Evolutionary conservation across 2,113 vertebrate genomes (phyloP).

Genomic region (Sphyrna mokarran): DNA sequence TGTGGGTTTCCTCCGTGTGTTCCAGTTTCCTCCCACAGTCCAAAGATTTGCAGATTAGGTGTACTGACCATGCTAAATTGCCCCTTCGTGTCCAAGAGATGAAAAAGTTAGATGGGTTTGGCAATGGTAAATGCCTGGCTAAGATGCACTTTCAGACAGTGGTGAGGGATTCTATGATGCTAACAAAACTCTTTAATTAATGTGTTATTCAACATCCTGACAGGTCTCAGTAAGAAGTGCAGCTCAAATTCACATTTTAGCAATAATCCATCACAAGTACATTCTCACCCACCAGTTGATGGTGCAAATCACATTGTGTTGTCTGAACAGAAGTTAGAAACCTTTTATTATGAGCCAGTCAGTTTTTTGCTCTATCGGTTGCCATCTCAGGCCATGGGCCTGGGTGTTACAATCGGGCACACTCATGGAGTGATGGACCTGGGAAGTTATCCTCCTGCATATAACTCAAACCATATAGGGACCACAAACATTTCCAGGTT

Average conservation of each 20-base stretch:
- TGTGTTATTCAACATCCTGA: neutral
- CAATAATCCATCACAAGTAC: neutral
- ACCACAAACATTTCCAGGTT: neutral
- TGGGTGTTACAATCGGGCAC: neutral
- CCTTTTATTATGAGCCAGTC: neutral
- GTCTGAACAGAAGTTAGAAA: neutral
- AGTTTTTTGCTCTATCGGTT: neutral
- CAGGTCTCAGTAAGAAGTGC: neutral
- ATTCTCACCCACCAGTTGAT: neutral
- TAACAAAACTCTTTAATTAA: neutral
- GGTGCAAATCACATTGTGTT: neutral
- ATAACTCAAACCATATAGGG: neutral
- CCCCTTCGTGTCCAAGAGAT: too few species aligned
- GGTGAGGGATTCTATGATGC: too few species aligned
- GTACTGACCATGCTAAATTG: too few species aligned
- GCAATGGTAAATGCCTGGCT: too few species aligned
- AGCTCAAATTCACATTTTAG: neutral
- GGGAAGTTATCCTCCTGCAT: too few species aligned
- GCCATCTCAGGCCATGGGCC: neutral
- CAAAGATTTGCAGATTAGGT: too few species aligned
- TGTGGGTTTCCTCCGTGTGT: too few species aligned
- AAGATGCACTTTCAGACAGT: too few species aligned
- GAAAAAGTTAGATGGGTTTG: too few species aligned
- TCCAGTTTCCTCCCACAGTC: too few species aligned
- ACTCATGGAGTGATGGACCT: neutral